Percentiles rank a stretch among this genome's conserved stretches.
phyloP scores from a whole-genome alignment of 2,797 vertebrate genomes.

The Pseudochirops corinnae region DNA sequence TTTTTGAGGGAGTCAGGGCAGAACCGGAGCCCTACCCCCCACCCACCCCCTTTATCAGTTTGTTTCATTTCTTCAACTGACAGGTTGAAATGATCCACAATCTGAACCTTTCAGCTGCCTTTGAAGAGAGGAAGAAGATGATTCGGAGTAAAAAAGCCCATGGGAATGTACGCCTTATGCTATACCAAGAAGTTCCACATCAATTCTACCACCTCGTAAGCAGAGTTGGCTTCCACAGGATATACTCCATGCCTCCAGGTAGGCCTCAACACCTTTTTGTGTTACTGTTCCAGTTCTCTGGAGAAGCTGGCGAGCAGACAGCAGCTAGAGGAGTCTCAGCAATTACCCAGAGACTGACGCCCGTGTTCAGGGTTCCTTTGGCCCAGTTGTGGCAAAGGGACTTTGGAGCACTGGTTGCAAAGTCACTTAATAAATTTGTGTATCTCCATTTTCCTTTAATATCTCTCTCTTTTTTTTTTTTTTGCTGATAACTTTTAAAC shows the following conservation, averaged over 20 bases:
- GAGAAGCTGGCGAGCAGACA: background rate
- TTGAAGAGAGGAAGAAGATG: conserved; percentile 82
- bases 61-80: conserved; percentile 68
- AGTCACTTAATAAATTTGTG: conserved; percentile 35
- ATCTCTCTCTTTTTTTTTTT: background rate
- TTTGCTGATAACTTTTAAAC: background rate
- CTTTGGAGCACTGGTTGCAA: conserved; percentile 5
- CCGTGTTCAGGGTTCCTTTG: conserved; percentile 2
- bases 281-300: too few species aligned
- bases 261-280: conserved; percentile 64
- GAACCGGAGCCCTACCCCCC: background rate
- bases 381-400: background rate
- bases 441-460: conserved; percentile 37
- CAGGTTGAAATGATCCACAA: conserved; percentile 91
- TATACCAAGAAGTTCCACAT: conserved; percentile 89
- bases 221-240: conserved; percentile 90
- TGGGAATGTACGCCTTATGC: rapidly evolving
- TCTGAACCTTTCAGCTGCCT: conserved; percentile 80
- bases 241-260: conserved; percentile 88
- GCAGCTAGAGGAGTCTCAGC: background rate
- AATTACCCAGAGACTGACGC: background rate
- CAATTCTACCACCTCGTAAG: conserved; percentile 89
- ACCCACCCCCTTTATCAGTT: background rate
- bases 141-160: conserved; percentile 46
- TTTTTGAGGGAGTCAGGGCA: conserved; percentile 11